These are phyloP conservation scores for Zonotrichia leucophrys DNA, from an alignment of 2,113 vertebrate genomes.

Conservation along the genomic window DNA sequence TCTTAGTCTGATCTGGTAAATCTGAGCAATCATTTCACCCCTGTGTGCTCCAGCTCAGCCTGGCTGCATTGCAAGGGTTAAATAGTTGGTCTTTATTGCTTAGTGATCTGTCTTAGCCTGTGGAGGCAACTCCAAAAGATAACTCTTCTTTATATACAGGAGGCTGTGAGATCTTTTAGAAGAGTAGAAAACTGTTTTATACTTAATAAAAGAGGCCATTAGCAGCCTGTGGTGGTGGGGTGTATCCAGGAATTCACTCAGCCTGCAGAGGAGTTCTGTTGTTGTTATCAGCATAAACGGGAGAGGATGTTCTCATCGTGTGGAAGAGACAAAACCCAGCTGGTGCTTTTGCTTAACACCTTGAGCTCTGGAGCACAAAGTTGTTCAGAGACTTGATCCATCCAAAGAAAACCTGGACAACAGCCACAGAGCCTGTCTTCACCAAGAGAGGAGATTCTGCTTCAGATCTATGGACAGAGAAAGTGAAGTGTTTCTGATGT, in stretches of 20 bases:
- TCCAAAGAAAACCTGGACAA: background rate
- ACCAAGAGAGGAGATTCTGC: background rate
- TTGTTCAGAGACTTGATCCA: background rate
- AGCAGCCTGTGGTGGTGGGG: background rate
- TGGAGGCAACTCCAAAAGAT: background rate
- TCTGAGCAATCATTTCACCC: background rate
- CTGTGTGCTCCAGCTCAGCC: background rate
- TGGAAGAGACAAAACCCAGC: background rate
- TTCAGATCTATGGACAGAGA: background rate
- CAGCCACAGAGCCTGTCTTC: background rate
- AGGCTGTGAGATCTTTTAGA: background rate
- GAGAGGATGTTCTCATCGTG: background rate
- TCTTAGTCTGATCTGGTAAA: background rate
- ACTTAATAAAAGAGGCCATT: background rate
- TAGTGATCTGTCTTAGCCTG: background rate
- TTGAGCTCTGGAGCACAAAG: background rate
- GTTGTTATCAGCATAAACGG: background rate
- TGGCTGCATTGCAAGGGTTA: background rate
- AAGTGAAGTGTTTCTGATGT: background rate
- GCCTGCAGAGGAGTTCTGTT: background rate
- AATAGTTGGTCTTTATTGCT: background rate
- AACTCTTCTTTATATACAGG: background rate
- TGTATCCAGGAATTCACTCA: background rate
- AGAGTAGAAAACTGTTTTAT: background rate
- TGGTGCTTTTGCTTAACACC: background rate